These are phyloP conservation scores for Acronicta alni DNA, from an alignment of 2,888 invertebrate species.

Conservation along the genomic window DNA sequence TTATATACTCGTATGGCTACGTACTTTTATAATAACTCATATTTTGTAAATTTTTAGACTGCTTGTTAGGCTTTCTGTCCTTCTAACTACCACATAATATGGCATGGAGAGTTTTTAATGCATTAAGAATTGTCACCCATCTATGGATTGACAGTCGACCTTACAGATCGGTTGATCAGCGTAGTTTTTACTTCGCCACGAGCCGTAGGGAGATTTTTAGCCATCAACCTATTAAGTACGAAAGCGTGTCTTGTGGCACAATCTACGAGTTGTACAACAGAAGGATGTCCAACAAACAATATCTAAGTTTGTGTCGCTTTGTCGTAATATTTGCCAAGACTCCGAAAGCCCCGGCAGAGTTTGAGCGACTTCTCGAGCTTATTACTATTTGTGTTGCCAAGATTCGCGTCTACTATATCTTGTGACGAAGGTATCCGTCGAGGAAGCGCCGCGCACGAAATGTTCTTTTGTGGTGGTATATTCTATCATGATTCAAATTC, in stretches of 20 bases:
- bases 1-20: no score
- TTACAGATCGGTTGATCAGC: no score
- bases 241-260: constrained; percentile 48
- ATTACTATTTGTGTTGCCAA: constrained; percentile 85
- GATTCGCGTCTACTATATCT: constrained; percentile 66
- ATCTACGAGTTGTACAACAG: constrained; percentile 60
- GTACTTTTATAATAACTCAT: no score
- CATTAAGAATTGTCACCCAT: no score
- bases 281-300: constrained; percentile 81
- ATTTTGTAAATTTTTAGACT: no score
- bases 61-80: no score
- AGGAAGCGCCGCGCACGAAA: constrained; percentile 14
- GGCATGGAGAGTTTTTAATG: no score
- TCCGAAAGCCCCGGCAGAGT: constrained; percentile 73
- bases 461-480: constrained; percentile 18
- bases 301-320: constrained; percentile 83
- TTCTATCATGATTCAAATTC: constrained; percentile 17
- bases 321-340: constrained; percentile 81
- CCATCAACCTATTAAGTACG: constrained; percentile 35
- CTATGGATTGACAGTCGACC: no score
- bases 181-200: no score
- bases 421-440: constrained; percentile 58
- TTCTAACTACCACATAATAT: no score
- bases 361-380: constrained; percentile 79
- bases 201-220: constrained; percentile 9